Conservation (phyloP, 2,888 invertebrate genomes). For the Metopia argyrocephala region DNA sequence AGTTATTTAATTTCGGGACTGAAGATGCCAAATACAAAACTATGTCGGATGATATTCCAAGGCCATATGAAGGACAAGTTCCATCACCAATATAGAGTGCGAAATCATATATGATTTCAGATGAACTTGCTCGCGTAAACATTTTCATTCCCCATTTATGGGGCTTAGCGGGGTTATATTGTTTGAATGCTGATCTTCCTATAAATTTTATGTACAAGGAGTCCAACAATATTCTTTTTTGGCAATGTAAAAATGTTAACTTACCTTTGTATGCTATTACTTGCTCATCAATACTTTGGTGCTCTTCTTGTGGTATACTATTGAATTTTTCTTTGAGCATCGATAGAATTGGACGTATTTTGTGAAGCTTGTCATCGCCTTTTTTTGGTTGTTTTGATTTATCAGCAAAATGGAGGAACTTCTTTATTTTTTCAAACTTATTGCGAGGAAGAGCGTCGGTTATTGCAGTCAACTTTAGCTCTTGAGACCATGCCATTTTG, state of each 20-base stretch:
- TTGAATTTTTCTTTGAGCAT: slow-evolving; percentile 23
- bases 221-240: too few species aligned
- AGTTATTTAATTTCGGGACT: slow-evolving; percentile 51
- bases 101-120: slow-evolving; percentile 59
- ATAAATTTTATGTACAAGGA: too few species aligned
- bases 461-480: neutral
- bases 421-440: slow-evolving; percentile 50
- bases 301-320: slow-evolving; percentile 16
- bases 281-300: slow-evolving; percentile 11
- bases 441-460: slow-evolving; percentile 23
- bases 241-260: too few species aligned
- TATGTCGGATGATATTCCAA: slow-evolving; percentile 62
- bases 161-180: slow-evolving; percentile 31
- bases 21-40: slow-evolving; percentile 47
- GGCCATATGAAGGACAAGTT: slow-evolving; percentile 54
- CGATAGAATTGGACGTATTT: slow-evolving; percentile 31
- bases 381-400: slow-evolving; percentile 35
- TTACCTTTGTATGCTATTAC: slow-evolving; percentile 1
- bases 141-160: slow-evolving; percentile 63
- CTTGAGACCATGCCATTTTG: neutral
- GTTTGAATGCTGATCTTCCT: neutral
- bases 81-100: too few species aligned
- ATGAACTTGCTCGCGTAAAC: slow-evolving; percentile 56
- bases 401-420: slow-evolving; percentile 42
- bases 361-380: slow-evolving; percentile 50